Conservation (phyloP, 2,797 vertebrate genomes). For the Ctenochaetus hawaiiensis region DNA sequence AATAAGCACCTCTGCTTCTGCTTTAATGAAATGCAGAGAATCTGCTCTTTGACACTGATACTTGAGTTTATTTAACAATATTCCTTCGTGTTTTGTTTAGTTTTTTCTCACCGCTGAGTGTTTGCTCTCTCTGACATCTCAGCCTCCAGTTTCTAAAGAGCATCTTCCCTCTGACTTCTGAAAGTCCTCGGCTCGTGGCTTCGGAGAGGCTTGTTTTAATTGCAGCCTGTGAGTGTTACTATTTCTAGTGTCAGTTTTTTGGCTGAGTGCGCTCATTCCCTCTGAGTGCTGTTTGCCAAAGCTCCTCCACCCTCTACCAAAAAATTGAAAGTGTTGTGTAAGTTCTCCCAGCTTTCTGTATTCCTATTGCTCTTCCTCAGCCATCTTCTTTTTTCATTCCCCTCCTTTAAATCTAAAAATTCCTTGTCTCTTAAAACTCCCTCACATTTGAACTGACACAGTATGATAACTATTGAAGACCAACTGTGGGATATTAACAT, state of each 20-base stretch:
- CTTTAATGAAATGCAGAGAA: slow-evolving; percentile 16
- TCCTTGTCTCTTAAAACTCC: slow-evolving; percentile 29
- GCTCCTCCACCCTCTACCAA: slow-evolving; percentile 54
- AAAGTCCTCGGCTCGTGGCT: slow-evolving; percentile 59
- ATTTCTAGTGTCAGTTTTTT: slow-evolving; percentile 70
- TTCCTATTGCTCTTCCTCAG: slow-evolving; percentile 37
- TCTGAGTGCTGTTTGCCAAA: slow-evolving; percentile 48
- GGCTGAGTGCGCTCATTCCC: slow-evolving; percentile 54
- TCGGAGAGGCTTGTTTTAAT: slow-evolving; percentile 72
- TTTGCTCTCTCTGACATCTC: slow-evolving; percentile 45
- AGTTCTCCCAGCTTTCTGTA: slow-evolving; percentile 34
- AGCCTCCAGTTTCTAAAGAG: slow-evolving; percentile 46
- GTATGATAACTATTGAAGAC: slow-evolving; percentile 26
- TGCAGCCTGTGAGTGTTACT: slow-evolving; percentile 74
- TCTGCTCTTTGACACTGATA: slow-evolving; percentile 18
- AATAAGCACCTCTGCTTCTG: neutral
- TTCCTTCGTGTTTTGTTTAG: slow-evolving; percentile 26
- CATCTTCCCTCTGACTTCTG: slow-evolving; percentile 52
- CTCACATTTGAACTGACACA: slow-evolving; percentile 17
- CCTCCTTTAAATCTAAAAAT: slow-evolving; percentile 21
- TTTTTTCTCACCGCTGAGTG: slow-evolving; percentile 31
- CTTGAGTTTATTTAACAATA: slow-evolving; percentile 50
- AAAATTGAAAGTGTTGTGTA: slow-evolving; percentile 49
- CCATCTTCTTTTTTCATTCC: slow-evolving; percentile 22
- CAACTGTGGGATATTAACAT: slow-evolving; percentile 25